Evolutionary conservation across 2,888 invertebrate species (phyloP), one percentile per base, ranked within the genome.

Genomic region (Oegoconia quadripuncta): DNA sequence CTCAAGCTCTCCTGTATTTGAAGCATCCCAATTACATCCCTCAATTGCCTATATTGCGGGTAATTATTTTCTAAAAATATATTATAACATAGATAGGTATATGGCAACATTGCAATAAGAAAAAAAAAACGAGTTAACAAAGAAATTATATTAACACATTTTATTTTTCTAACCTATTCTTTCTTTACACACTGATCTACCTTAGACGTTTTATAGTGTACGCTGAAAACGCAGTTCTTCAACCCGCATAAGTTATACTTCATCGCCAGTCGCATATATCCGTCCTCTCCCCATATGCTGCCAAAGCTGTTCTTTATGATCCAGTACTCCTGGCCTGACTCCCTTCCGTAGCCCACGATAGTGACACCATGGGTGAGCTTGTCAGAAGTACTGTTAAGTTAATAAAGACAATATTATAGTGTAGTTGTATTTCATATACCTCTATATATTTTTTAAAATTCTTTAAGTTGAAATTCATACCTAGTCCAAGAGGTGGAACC

Each of bases 291-390:
- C 54, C 54, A 54, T 7, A 11, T 23, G 5, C 11, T 16, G 9
- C 46, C 45, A 27, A 44, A 52, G 1, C 48, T 47, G 31, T 54
- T 54, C 33, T 54, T 54, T 7, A 54, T 34, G 16, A 44, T 40
- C 54, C 54, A 54, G 36, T 46, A 52, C n/a, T 41, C 30, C 6
- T 31, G 8, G 1, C 32, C 43, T 8, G 22, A 20, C 13, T 39
- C 46, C 34, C 31, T 34, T 0, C 50, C 50, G 13, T 46, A 50
- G 3, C 50, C 50, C 11, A 48, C 33, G 9, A 50, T 13, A 2
- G 39, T 34, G 2, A 50, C 32, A 2, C 34, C 42, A 11, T 50
- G 50, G 12, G 23, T 30, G 2, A 33, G 28, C 3, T 25, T 14
- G 2, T 14, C 8, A 0, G 32, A n/a, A n/a, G 27, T 1, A 35